Conservation (phyloP, 2,797 vertebrate genomes). For the Melanogrammus aeglefinus region DNA sequence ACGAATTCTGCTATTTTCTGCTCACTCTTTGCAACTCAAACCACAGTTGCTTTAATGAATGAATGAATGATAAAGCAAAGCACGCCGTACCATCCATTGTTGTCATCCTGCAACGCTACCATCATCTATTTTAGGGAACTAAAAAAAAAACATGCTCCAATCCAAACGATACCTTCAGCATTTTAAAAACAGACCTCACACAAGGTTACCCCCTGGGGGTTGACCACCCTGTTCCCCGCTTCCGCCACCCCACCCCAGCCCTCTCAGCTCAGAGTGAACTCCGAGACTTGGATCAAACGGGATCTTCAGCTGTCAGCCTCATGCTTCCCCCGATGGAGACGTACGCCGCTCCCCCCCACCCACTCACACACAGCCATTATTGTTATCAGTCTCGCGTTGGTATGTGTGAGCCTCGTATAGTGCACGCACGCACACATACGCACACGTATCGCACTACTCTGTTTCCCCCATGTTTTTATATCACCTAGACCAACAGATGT, state of each 20-base stretch:
- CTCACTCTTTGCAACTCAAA: not conserved
- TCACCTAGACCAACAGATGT: too few species aligned
- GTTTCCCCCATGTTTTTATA: too few species aligned
- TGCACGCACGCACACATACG: not conserved
- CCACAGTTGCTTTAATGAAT: not conserved
- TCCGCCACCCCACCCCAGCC: not conserved
- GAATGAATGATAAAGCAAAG: not conserved
- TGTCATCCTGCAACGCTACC: not conserved
- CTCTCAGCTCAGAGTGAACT: not conserved
- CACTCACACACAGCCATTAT: not conserved
- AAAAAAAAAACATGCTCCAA: not conserved
- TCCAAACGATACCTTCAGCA: not conserved
- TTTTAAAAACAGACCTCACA: not conserved
- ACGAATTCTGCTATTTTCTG: not conserved
- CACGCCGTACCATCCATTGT: not conserved
- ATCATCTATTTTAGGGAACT: not conserved
- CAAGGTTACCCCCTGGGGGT: not conserved
- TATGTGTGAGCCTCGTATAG: not conserved
- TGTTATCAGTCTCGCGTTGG: not conserved
- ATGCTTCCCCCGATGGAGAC: not conserved
- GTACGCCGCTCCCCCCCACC: not conserved
- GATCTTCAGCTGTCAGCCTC: not conserved
- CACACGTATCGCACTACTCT: not conserved
- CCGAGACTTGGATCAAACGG: not conserved
- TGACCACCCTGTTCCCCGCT: too few species aligned